A percentile compares a stretch with the other conserved stretches of the same genome.
Conservation (phyloP, 1,140 invertebrate species). For the Alviniconcha marisindica region DNA sequence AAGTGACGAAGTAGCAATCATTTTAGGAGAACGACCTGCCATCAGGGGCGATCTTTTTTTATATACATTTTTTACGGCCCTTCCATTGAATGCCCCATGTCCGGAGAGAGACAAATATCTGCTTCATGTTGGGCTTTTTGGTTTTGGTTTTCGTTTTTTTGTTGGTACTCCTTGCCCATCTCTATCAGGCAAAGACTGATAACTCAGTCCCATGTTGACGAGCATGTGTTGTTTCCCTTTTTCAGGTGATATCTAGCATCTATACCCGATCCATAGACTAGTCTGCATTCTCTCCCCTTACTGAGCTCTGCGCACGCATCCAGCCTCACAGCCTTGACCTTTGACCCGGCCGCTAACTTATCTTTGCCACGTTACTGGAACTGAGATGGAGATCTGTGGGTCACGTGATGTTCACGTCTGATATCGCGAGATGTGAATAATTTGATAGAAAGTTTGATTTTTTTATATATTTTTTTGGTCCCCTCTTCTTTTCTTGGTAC, state of each 20-base stretch:
- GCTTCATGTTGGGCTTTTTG: no score
- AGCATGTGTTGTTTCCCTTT: conserved; percentile 19
- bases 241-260: conserved; percentile 26
- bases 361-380: not conserved
- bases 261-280: conserved; percentile 29
- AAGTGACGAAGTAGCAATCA: no score
- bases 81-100: no score
- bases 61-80: no score
- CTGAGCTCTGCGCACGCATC: conserved; percentile 18
- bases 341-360: conserved; percentile 6
- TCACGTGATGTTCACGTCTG: not conserved
- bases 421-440: not conserved
- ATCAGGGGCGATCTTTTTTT: no score
- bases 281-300: conserved; percentile 4
- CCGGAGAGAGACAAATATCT: no score
- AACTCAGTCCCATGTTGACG: not conserved
- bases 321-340: conserved; percentile 24
- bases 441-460: not conserved
- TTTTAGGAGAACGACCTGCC: no score
- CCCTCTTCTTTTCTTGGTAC: not conserved
- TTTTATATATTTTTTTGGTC: not conserved
- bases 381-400: not conserved
- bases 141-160: no score
- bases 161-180: no score
- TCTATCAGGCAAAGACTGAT: no score